These are phyloP conservation scores for Rhea americana DNA, from an alignment of 2,113 vertebrate genomes.

Conservation along the genomic window DNA sequence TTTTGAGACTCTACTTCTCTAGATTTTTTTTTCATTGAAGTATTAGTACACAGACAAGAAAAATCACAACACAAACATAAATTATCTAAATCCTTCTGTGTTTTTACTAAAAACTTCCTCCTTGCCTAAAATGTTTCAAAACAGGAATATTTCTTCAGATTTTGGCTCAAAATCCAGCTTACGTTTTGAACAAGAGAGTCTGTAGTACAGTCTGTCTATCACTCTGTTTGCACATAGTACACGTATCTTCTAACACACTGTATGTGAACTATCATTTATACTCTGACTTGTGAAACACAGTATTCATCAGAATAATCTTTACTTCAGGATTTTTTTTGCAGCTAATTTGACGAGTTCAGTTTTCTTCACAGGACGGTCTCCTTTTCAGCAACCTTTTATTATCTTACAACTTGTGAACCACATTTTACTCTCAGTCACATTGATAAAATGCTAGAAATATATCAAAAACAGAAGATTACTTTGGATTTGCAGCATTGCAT, in stretches of 20 bases:
- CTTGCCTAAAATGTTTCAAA: background rate
- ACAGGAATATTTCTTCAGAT: constrained; percentile 25
- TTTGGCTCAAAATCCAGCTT: constrained; percentile 38
- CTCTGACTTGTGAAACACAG: background rate
- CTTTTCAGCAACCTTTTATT: background rate
- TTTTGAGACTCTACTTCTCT: background rate
- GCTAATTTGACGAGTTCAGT: background rate
- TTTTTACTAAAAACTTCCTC: background rate
- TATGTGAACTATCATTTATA: constrained; percentile 13
- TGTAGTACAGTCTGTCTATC: constrained; percentile 10
- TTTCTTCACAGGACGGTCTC: background rate
- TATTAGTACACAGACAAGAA: background rate
- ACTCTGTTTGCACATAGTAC: background rate
- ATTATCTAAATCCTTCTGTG: background rate
- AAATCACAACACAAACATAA: background rate
- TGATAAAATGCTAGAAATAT: background rate
- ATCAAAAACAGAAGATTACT: background rate
- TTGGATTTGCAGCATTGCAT: background rate
- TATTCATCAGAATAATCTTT: background rate
- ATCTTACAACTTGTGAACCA: background rate
- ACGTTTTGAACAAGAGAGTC: background rate
- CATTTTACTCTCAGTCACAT: background rate
- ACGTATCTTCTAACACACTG: background rate
- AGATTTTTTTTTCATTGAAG: background rate
- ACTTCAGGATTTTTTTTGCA: background rate